A percentile compares a stretch with the other conserved stretches of the same genome.
Evolutionary conservation across 2,888 invertebrate genomes (phyloP).

Genomic region (Gymnocheta viridis): DNA sequence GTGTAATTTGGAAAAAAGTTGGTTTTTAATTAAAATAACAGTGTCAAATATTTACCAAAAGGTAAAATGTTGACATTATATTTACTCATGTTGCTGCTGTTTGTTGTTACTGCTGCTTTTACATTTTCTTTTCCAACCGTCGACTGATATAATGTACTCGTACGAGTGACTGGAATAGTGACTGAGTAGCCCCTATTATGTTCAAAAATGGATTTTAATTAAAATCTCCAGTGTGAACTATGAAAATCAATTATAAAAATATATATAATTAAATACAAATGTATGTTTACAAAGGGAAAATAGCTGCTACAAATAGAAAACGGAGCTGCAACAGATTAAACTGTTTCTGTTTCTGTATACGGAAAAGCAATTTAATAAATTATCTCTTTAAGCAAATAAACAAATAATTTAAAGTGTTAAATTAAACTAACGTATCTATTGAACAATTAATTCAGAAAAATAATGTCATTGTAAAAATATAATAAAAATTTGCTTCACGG

Average conservation of each 20-base stretch:
- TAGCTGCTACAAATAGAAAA: neutral
- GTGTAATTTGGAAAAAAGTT: conserved; percentile 58
- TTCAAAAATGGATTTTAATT: conserved; percentile 63
- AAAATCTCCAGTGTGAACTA: conserved; percentile 66
- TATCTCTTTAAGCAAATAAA: neutral
- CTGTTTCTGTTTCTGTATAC: neutral
- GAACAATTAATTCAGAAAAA: too few species aligned
- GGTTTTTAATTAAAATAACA: conserved; percentile 70
- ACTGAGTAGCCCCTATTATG: conserved; percentile 51
- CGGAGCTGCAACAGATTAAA: neutral
- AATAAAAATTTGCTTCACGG: too few species aligned
- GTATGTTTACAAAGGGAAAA: neutral
- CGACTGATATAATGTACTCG: neutral
- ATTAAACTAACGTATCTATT: neutral
- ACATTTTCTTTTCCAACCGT: neutral
- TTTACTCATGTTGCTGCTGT: conserved; percentile 1
- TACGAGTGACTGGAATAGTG: neutral
- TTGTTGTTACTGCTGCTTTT: neutral
- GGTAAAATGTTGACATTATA: conserved; percentile 63
- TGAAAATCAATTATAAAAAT: conserved; percentile 65
- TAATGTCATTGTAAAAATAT: too few species aligned
- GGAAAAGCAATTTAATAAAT: neutral
- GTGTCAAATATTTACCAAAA: conserved; percentile 68
- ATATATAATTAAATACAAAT: neutral
- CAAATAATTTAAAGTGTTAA: neutral